A percentile compares a stretch with the other conserved stretches of the same genome.
These are phyloP conservation scores for Drosophila stalkeri DNA, from an alignment of 2,888 invertebrate species.

Conservation along the genomic window DNA sequence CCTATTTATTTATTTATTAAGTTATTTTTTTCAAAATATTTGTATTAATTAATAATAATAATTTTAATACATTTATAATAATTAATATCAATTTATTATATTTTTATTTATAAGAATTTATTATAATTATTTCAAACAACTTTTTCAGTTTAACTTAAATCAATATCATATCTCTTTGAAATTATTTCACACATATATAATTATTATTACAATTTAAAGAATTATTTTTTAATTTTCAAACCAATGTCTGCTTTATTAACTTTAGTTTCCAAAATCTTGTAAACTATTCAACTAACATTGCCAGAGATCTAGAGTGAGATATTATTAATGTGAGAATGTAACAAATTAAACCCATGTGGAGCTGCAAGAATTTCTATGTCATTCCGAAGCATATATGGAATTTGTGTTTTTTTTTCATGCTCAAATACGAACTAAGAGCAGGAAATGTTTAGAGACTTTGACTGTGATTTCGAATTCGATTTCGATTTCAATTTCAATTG, in stretches of 20 bases:
- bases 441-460: conserved; percentile 24
- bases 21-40: too few species aligned
- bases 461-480: conserved; percentile 16
- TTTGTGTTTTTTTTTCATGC: conserved; percentile 1
- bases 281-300: background rate
- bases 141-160: too few species aligned
- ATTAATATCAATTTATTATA: too few species aligned
- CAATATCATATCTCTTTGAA: too few species aligned
- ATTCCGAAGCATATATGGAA: conserved; percentile 15
- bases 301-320: background rate
- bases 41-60: too few species aligned
- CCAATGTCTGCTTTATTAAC: background rate
- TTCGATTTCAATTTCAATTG: conserved; percentile 58
- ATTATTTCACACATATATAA: background rate
- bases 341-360: conserved; percentile 7
- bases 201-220: background rate
- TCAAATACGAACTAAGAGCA: conserved; percentile 25
- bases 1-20: too few species aligned
- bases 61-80: too few species aligned
- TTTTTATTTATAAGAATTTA: too few species aligned
- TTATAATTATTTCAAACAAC: too few species aligned
- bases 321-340: background rate
- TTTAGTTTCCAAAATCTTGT: background rate
- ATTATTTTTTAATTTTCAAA: background rate
- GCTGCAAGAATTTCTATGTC: conserved; percentile 15